Conservation (phyloP, 2,113 vertebrate genomes). For the Phylloscopus whistleri region DNA sequence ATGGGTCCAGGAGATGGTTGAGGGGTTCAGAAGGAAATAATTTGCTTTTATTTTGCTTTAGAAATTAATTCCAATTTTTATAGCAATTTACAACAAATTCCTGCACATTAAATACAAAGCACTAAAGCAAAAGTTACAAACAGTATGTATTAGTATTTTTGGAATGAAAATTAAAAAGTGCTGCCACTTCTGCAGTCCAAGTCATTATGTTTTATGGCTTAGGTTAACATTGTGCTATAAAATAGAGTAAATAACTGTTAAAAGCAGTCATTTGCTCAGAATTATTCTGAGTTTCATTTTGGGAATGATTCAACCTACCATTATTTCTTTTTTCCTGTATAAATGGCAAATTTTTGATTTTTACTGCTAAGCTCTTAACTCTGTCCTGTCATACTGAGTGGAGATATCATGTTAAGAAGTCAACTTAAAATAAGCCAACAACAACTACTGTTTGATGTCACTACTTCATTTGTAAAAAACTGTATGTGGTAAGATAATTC, state of each 20-base stretch:
- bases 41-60: constrained; percentile 56
- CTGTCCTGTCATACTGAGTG: not conserved
- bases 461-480: not conserved
- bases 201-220: constrained; percentile 72
- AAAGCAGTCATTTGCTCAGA: constrained; percentile 69
- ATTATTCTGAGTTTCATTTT: constrained; percentile 64
- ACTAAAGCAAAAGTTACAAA: constrained; percentile 49
- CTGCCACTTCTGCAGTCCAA: constrained; percentile 57
- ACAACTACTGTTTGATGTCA: not conserved
- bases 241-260: constrained; percentile 74
- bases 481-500: not conserved
- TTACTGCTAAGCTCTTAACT: not conserved
- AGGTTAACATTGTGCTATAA: constrained; percentile 70
- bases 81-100: constrained; percentile 59
- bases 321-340: not conserved
- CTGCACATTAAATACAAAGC: constrained; percentile 51
- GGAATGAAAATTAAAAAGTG: constrained; percentile 66
- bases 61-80: constrained; percentile 63
- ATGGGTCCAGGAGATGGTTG: not conserved
- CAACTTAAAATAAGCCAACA: not conserved
- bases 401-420: not conserved
- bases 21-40: constrained; percentile 17
- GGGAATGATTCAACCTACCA: constrained; percentile 29
- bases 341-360: constrained; percentile 1
- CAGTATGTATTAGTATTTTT: constrained; percentile 51